Conservation (phyloP, 2,888 invertebrate species). For the Eucriotettix oculatus region DNA sequence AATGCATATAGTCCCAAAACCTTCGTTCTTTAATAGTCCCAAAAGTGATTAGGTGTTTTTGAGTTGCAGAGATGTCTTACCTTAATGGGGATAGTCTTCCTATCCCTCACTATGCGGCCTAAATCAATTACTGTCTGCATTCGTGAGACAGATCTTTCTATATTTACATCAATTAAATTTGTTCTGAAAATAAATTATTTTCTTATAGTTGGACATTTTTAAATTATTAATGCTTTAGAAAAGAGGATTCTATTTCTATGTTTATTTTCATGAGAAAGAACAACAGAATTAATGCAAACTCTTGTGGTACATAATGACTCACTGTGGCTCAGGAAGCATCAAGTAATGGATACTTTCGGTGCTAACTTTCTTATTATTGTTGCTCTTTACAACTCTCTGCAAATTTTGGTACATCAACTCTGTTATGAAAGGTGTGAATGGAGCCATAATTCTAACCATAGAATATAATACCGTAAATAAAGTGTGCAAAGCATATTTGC, state of each 20-base stretch:
- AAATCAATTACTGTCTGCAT: conserved; percentile 95
- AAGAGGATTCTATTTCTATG: background rate
- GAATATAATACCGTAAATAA: conserved; percentile 75
- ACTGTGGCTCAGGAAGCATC: conserved; percentile 49
- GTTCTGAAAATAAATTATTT: background rate
- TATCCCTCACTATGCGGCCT: conserved; percentile 81
- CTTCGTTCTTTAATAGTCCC: background rate
- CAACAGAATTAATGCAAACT: too few relatives aligned
- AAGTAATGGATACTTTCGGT: conserved; percentile 78
- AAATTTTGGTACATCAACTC: conserved; percentile 90
- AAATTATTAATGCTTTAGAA: background rate
- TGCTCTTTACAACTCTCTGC: conserved; percentile 30
- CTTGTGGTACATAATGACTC: too few relatives aligned
- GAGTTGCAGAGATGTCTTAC: conserved; percentile 18
- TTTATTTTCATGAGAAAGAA: background rate
- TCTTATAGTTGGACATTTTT: too few relatives aligned
- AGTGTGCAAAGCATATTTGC: conserved; percentile 69
- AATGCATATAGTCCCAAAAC: background rate
- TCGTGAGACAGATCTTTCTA: conserved; percentile 74
- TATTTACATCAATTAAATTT: conserved; percentile 56
- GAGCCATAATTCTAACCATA: conserved; percentile 87
- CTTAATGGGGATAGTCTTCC: conserved; percentile 85
- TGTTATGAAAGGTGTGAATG: conserved; percentile 91
- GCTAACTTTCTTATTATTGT: too few relatives aligned
- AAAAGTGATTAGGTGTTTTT: background rate